Percentiles rank a stretch among this genome's conserved stretches.
Conservation (phyloP, 2,113 vertebrate genomes). For the Todiramphus saurophagus region DNA sequence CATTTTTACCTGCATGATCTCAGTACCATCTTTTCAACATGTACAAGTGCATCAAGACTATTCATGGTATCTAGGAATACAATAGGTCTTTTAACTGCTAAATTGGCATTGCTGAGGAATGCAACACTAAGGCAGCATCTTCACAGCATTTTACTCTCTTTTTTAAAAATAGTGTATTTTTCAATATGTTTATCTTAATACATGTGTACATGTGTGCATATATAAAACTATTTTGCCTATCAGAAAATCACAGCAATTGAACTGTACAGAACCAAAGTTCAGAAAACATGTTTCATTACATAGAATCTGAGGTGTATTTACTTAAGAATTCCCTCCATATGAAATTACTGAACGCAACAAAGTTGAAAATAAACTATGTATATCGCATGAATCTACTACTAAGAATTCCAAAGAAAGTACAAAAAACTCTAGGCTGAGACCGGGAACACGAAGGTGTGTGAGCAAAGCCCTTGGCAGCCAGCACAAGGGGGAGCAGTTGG, state of each 20-base stretch:
- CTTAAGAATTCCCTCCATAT: neutral
- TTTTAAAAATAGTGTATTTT: fast-evolving
- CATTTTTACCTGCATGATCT: neutral
- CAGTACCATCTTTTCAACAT: neutral
- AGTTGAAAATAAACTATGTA: fast-evolving
- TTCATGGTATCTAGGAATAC: neutral
- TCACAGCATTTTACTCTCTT: neutral
- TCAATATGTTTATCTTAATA: neutral
- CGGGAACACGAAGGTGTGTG: fast-evolving
- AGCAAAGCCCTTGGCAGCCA: neutral
- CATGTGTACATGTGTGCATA: fast-evolving
- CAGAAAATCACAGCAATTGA: neutral
- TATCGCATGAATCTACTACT: neutral
- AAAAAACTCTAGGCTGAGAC: fast-evolving
- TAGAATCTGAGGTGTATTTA: neutral
- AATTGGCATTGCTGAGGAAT: neutral
- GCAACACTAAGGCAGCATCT: neutral
- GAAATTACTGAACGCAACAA: neutral
- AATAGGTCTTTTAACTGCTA: neutral
- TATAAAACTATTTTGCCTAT: neutral
- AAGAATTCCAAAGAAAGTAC: fast-evolving
- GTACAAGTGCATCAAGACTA: neutral
- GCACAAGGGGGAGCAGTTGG: constrained; percentile 58
- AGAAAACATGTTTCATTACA: neutral
- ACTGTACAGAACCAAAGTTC: fast-evolving